Evolutionary conservation across 2,888 invertebrate species (phyloP).

Genomic region (Hypomecis punctinalis): DNA sequence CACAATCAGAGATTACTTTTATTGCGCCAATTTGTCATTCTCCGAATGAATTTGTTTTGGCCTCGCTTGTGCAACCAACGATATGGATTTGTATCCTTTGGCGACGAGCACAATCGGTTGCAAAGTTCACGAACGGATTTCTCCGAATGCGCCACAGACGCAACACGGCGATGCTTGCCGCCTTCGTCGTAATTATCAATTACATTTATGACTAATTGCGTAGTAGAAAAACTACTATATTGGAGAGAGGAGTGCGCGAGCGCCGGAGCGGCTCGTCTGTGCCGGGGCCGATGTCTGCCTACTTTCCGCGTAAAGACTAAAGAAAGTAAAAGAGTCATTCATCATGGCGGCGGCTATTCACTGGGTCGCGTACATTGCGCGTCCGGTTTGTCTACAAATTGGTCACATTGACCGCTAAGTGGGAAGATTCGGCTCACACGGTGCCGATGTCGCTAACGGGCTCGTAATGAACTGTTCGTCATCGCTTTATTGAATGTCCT

Average conservation of each 20-base stretch:
- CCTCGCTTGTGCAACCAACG: background rate
- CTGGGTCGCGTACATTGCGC: slow-evolving; percentile 70
- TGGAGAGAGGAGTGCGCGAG: slow-evolving; percentile 23
- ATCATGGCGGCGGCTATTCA: slow-evolving; percentile 67
- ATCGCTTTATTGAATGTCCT: slow-evolving; percentile 11
- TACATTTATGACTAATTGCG: slow-evolving; percentile 13
- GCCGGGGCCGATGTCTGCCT: slow-evolving; percentile 55
- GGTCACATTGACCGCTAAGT: slow-evolving; percentile 81
- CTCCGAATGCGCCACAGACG: background rate
- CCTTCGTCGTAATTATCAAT: slow-evolving; percentile 6
- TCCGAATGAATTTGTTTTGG: background rate
- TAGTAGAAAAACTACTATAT: slow-evolving; percentile 5
- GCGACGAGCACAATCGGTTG: background rate
- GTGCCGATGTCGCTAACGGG: slow-evolving; percentile 54
- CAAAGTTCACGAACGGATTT: background rate
- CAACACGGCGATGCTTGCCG: slow-evolving; percentile 2
- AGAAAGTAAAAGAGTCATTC: slow-evolving; percentile 80
- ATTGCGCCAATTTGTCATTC: background rate
- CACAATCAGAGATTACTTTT: slow-evolving; percentile 2
- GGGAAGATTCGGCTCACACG: slow-evolving; percentile 68
- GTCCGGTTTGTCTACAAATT: slow-evolving; percentile 80
- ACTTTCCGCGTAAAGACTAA: slow-evolving; percentile 75
- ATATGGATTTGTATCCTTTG: background rate
- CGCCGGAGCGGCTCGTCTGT: slow-evolving; percentile 35
- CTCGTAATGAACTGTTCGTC: slow-evolving; percentile 50